Conservation (phyloP, 1,140 invertebrate genomes). For the Hypsibius dujardini region DNA sequence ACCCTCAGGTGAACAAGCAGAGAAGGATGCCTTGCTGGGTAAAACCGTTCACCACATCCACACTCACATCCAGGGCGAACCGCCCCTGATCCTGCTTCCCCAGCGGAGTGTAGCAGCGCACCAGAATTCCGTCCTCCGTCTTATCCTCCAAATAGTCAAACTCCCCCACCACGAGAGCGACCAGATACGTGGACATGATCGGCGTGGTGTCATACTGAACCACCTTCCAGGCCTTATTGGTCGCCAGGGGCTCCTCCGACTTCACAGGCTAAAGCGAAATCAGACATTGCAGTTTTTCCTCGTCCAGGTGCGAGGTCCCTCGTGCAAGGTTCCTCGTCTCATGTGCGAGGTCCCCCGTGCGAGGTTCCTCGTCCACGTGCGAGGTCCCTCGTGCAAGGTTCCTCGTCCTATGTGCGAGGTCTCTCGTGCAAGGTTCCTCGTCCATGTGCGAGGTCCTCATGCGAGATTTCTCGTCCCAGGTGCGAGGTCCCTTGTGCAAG, state of each 20-base stretch:
- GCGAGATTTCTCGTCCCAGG: too few relatives aligned
- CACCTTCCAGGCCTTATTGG: conserved; percentile 38
- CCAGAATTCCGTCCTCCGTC: conserved; percentile 51
- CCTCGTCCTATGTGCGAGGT: too few relatives aligned
- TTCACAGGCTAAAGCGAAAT: conserved; percentile 43
- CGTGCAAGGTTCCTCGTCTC: too few relatives aligned
- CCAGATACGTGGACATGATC: conserved; percentile 87
- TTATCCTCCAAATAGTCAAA: conserved; percentile 74
- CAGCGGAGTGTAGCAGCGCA: conserved; percentile 76
- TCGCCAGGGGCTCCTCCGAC: conserved; percentile 36
- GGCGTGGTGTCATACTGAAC: conserved; percentile 67
- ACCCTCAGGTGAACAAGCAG: conserved; percentile 32
- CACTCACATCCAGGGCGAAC: conserved; percentile 57
- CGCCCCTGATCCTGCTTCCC: conserved; percentile 76
- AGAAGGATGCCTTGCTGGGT: not conserved
- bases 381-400: too few relatives aligned
- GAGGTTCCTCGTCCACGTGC: too few relatives aligned
- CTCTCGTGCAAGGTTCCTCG: too few relatives aligned
- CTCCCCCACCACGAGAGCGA: conserved; percentile 79
- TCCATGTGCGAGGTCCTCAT: too few relatives aligned
- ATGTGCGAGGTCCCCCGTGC: too few relatives aligned
- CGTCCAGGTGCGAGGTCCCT: too few relatives aligned
- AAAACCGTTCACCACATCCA: not conserved
- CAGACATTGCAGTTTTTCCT: not conserved
- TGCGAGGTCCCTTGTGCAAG: too few relatives aligned